Evolutionary conservation across 1,140 invertebrate species (phyloP).

Genomic region (Drosophila neocordata): DNA sequence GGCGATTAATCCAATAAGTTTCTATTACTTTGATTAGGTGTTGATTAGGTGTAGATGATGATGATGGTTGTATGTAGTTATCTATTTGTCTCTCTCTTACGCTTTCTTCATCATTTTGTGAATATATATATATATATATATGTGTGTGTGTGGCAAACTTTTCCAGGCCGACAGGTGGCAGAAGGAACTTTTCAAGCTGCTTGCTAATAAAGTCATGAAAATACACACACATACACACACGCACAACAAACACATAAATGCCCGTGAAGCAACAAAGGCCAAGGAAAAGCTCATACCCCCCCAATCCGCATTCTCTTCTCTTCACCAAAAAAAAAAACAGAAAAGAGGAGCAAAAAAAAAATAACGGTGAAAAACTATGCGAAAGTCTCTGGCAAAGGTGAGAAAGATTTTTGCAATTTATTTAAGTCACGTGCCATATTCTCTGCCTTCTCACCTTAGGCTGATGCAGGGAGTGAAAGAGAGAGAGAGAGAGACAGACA

Average conservation of each 20-base stretch:
- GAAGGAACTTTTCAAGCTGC: slow-evolving; percentile 57
- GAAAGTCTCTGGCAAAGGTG: slow-evolving; percentile 69
- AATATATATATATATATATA: too few relatives aligned
- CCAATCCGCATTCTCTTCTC: neutral
- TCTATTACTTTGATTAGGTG: slow-evolving; percentile 80
- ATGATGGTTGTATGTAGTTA: neutral
- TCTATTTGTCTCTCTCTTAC: neutral
- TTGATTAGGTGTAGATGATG: slow-evolving; percentile 62
- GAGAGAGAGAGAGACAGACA: too few relatives aligned
- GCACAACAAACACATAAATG: slow-evolving; percentile 43
- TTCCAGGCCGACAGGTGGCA: slow-evolving; percentile 45
- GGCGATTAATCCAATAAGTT: slow-evolving; percentile 78
- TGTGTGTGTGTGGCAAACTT: slow-evolving; percentile 39
- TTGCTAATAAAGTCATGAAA: slow-evolving; percentile 74
- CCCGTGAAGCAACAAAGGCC: slow-evolving; percentile 54
- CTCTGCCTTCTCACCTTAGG: slow-evolving; percentile 38
- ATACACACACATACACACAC: slow-evolving; percentile 30
- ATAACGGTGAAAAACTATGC: slow-evolving; percentile 54
- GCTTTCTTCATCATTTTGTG: neutral
- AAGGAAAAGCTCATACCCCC: slow-evolving; percentile 20
- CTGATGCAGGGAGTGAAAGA: neutral
- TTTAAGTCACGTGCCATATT: slow-evolving; percentile 79
- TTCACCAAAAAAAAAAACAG: slow-evolving; percentile 20
- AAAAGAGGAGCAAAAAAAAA: slow-evolving; percentile 4
- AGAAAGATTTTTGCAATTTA: slow-evolving; percentile 80